These are phyloP conservation scores for Plumapathes pennacea DNA, from an alignment of 92 coral and sea anemone species.

Conservation along the genomic window DNA sequence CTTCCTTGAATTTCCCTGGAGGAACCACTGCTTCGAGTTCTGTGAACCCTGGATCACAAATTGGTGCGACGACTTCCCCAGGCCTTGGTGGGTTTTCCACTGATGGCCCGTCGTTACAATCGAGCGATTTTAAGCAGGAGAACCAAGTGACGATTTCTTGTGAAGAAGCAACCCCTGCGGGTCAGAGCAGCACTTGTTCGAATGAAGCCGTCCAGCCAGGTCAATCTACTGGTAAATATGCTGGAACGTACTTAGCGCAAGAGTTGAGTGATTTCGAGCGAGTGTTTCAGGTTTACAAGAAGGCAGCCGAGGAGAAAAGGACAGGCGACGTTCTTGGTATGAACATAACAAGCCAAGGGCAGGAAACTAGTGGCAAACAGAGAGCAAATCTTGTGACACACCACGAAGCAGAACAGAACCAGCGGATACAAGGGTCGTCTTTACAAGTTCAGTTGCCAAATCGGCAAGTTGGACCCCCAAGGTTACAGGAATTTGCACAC, in stretches of 20 bases:
- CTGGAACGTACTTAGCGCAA: constrained; percentile 52
- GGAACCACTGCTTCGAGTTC: constrained; percentile 5
- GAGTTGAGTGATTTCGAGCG: constrained; percentile 72
- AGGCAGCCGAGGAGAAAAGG: constrained; percentile 11
- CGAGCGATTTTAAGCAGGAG: constrained; percentile 76
- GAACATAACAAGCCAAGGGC: too few relatives aligned
- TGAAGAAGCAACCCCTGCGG: constrained; percentile 23
- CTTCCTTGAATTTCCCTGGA: constrained; percentile 5
- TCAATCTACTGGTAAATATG: not conserved
- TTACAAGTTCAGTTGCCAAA: too few relatives aligned
- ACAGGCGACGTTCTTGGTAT: too few relatives aligned
- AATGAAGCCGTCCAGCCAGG: not conserved
- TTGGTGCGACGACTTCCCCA: constrained; percentile 3
- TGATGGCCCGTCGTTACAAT: constrained; percentile 43
- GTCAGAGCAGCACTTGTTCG: constrained; percentile 7
- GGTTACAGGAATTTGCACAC: too few relatives aligned
- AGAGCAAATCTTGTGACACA: too few relatives aligned
- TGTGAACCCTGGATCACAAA: constrained; percentile 8
- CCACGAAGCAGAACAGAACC: too few relatives aligned
- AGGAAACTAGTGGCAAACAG: too few relatives aligned
- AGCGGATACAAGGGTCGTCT: too few relatives aligned
- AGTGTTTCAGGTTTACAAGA: constrained; percentile 53
- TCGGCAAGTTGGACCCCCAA: too few relatives aligned
- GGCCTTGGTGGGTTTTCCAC: constrained; percentile 1
- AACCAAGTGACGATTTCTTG: constrained; percentile 29